Evolutionary conservation across 2,888 invertebrate genomes (phyloP).

Genomic region (Acronicta psi): DNA sequence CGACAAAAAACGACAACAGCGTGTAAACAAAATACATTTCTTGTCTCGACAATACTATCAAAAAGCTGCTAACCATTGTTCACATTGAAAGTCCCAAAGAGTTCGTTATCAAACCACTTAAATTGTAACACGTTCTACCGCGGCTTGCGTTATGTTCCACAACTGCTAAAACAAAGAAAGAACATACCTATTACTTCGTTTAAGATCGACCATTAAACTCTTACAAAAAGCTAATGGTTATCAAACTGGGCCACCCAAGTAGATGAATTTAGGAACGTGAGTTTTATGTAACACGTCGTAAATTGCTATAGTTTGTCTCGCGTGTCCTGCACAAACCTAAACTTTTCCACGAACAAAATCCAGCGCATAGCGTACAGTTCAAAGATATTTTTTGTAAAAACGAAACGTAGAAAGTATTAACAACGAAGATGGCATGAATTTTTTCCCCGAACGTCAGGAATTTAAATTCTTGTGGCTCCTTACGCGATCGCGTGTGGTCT

Average conservation of each 20-base stretch:
- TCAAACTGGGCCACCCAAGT: constrained; percentile 84
- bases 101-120: constrained; percentile 52
- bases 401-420: constrained; percentile 82
- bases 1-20: constrained; percentile 17
- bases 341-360: constrained; percentile 78
- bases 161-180: constrained; percentile 75
- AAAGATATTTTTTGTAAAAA: constrained; percentile 82
- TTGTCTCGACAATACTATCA: constrained; percentile 31
- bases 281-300: constrained; percentile 82
- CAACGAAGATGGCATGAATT: constrained; percentile 79
- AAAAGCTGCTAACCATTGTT: constrained; percentile 44
- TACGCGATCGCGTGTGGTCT: constrained; percentile 87
- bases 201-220: constrained; percentile 79
- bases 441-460: constrained; percentile 82
- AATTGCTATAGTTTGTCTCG: constrained; percentile 77
- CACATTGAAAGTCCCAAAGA: constrained; percentile 30
- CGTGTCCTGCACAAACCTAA: constrained; percentile 68
- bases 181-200: constrained; percentile 72
- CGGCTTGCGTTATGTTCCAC: constrained; percentile 47
- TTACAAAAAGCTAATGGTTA: constrained; percentile 83
- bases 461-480: constrained; percentile 83
- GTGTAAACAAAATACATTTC: constrained; percentile 34
- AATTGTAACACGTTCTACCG: constrained; percentile 50
- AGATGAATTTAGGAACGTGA: constrained; percentile 79
- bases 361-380: constrained; percentile 79